A percentile compares a stretch with the other conserved stretches of the same genome.
Conservation (phyloP, 2,888 invertebrate genomes). For the Smittia sp. region DNA sequence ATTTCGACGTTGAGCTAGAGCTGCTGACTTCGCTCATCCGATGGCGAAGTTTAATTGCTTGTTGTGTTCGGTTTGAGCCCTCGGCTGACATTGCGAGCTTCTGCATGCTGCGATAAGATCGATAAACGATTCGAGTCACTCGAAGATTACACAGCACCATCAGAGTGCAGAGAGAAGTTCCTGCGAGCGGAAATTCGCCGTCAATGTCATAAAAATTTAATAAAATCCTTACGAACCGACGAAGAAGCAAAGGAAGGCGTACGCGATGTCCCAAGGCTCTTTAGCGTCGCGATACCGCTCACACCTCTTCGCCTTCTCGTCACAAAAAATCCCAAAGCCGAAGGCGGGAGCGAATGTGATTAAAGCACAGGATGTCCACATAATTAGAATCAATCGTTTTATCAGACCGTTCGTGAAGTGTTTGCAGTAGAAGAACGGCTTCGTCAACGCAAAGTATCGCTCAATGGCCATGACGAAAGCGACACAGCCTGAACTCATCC, state of each 20-base stretch:
- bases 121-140: constrained; percentile 59
- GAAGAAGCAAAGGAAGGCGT: constrained; percentile 71
- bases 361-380: constrained; percentile 67
- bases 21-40: constrained; percentile 47
- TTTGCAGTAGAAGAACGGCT: constrained; percentile 87
- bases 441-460: constrained; percentile 80
- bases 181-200: constrained; percentile 52
- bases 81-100: not conserved
- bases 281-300: constrained; percentile 70
- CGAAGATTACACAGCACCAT: constrained; percentile 81
- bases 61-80: not conserved
- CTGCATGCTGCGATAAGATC: constrained; percentile 31
- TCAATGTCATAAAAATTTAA: not conserved
- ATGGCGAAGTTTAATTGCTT: constrained; percentile 25
- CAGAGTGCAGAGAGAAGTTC: constrained; percentile 67
- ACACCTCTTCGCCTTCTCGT: constrained; percentile 57
- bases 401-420: constrained; percentile 77
- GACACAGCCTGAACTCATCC: constrained; percentile 82
- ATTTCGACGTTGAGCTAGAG: constrained; percentile 51
- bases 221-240: constrained; percentile 63
- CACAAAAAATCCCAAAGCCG: constrained; percentile 72
- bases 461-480: constrained; percentile 86
- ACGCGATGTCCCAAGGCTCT: constrained; percentile 63
- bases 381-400: constrained; percentile 64
- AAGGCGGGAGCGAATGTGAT: constrained; percentile 73